These are phyloP conservation scores for Serinus canaria DNA, from an alignment of 2,113 vertebrate genomes.

Conservation along the genomic window DNA sequence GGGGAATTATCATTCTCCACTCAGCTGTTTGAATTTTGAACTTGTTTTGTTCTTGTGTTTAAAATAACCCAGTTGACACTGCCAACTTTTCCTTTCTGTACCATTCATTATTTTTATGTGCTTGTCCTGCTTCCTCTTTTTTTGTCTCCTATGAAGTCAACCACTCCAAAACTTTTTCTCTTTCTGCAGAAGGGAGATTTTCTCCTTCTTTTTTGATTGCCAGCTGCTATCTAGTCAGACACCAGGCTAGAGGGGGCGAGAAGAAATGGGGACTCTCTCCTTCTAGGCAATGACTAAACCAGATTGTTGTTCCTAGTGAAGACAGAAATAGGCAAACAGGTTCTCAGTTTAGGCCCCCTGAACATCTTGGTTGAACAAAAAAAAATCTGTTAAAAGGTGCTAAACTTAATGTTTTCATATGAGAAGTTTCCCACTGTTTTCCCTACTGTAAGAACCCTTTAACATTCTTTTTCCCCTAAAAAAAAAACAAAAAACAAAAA, in stretches of 20 bases:
- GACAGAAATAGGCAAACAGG: neutral
- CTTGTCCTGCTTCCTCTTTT: neutral
- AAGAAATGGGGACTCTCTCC: neutral
- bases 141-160: neutral
- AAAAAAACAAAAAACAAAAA: neutral
- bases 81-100: neutral
- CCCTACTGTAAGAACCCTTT: neutral
- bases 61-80: rapidly evolving
- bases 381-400: neutral
- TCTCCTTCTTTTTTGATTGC: neutral
- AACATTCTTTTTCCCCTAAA: rapidly evolving
- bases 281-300: neutral
- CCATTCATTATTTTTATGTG: neutral
- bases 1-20: neutral
- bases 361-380: neutral
- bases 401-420: neutral
- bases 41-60: neutral
- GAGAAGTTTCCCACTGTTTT: neutral
- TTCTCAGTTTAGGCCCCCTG: neutral
- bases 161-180: neutral
- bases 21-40: neutral
- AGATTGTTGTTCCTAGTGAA: neutral
- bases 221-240: neutral
- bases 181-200: neutral
- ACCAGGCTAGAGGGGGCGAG: neutral